A percentile compares a stretch with the other conserved stretches of the same genome.
These are phyloP conservation scores for Cryptops parisi DNA, from an alignment of 2,888 invertebrate genomes.

Conservation along the genomic window DNA sequence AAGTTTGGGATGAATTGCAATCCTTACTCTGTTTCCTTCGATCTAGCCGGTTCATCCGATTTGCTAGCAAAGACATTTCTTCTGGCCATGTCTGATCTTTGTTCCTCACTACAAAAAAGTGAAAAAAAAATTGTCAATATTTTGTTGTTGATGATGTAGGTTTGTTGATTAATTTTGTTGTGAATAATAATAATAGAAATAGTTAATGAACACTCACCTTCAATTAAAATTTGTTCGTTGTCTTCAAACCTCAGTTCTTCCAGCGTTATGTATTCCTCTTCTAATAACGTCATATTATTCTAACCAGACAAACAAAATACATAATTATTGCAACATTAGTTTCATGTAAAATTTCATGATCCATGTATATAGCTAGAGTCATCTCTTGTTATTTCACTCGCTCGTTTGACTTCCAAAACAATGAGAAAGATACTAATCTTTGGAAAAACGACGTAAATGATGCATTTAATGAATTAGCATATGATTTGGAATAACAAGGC, in stretches of 20 bases:
- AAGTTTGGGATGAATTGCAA: not conserved
- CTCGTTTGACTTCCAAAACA: constrained; percentile 15
- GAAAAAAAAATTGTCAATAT: not conserved
- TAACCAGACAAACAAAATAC: too few relatives aligned
- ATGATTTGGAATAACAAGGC: too few relatives aligned
- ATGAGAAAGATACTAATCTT: too few relatives aligned
- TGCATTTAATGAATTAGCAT: too few relatives aligned
- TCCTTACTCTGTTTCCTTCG: constrained; percentile 26
- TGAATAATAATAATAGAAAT: too few relatives aligned
- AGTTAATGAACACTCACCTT: too few relatives aligned
- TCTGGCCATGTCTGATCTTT: constrained; percentile 88
- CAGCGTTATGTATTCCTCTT: constrained; percentile 60
- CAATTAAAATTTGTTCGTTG: constrained; percentile 57
- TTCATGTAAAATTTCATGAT: not conserved
- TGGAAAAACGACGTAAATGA: too few relatives aligned
- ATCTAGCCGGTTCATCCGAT: constrained; percentile 28
- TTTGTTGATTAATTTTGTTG: too few relatives aligned
- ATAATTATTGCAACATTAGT: not conserved
- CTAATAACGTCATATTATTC: constrained; percentile 44
- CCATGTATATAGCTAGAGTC: not conserved
- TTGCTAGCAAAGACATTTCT: constrained; percentile 54
- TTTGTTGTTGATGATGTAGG: too few relatives aligned
- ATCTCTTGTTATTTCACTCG: constrained; percentile 11
- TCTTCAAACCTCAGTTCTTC: constrained; percentile 55
- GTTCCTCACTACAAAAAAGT: constrained; percentile 47